These are phyloP conservation scores for Myxocyprinus asiaticus DNA, from an alignment of 2,113 vertebrate genomes.

Conservation along the genomic window DNA sequence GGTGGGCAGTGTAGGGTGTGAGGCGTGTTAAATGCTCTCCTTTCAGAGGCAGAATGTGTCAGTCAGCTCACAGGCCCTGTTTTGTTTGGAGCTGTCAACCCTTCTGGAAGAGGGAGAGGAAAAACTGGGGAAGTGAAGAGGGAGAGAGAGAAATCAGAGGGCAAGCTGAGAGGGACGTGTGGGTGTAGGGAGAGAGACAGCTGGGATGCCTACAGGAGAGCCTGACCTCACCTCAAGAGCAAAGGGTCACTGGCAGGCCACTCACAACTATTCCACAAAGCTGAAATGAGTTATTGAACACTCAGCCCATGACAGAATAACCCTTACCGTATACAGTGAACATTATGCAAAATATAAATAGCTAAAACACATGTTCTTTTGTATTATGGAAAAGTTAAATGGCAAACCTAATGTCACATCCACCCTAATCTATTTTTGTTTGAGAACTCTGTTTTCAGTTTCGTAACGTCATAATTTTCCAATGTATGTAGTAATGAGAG, in stretches of 20 bases:
- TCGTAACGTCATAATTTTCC: no score
- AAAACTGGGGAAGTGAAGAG: slow-evolving; percentile 73
- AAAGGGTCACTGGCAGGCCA: slow-evolving; percentile 46
- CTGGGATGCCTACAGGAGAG: slow-evolving; percentile 51
- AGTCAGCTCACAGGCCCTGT: slow-evolving; percentile 84
- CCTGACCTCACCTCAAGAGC: slow-evolving; percentile 64
- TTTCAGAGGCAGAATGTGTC: slow-evolving; percentile 89
- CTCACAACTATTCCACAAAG: slow-evolving; percentile 30
- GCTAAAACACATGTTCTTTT: no score
- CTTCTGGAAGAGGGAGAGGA: slow-evolving; percentile 77
- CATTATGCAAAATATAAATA: neutral
- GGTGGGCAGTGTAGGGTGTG: slow-evolving; percentile 80
- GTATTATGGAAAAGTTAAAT: no score
- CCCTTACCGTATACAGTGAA: neutral
- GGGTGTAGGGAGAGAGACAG: slow-evolving; percentile 42
- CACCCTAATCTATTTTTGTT: no score
- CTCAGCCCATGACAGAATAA: neutral
- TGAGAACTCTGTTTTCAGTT: no score
- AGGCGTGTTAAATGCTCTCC: slow-evolving; percentile 85
- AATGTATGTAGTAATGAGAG: no score
- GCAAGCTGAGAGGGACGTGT: slow-evolving; percentile 35
- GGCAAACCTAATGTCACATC: no score
- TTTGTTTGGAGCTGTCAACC: slow-evolving; percentile 85
- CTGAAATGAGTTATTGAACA: slow-evolving; percentile 31
- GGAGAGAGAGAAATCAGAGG: slow-evolving; percentile 65